Conservation (phyloP, 1,140 invertebrate species). For the Caenorhabditis brenneri region DNA sequence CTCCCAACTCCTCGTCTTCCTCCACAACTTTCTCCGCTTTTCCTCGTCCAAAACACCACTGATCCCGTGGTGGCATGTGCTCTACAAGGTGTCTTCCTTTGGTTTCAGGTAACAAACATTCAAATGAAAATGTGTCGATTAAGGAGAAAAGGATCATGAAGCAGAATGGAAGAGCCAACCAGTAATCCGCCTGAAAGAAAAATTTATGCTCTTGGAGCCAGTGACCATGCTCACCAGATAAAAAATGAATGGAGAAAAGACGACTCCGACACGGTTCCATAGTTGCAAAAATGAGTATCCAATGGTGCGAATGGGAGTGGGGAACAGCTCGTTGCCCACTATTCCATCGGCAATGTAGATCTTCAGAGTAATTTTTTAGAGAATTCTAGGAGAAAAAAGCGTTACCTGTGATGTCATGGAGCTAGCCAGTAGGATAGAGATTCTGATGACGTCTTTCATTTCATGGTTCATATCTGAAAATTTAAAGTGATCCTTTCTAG, state of each 20-base stretch:
- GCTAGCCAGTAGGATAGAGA: constrained; percentile 33
- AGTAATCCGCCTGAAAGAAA: constrained; percentile 55
- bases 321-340: constrained; percentile 49
- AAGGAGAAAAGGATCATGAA: constrained; percentile 39
- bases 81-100: constrained; percentile 50
- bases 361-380: too few relatives aligned
- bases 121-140: constrained; percentile 47
- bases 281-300: constrained; percentile 49
- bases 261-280: constrained; percentile 49
- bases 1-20: not conserved
- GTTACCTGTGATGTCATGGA: constrained; percentile 48
- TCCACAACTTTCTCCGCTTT: not conserved
- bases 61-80: constrained; percentile 48
- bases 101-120: constrained; percentile 50
- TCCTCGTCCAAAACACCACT: constrained; percentile 13
- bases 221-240: constrained; percentile 52
- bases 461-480: constrained; percentile 36
- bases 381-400: not conserved
- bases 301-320: constrained; percentile 54
- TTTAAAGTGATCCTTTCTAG: too few relatives aligned
- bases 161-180: constrained; percentile 50
- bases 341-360: constrained; percentile 58
- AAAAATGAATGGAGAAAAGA: constrained; percentile 51
- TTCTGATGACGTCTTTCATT: constrained; percentile 37
- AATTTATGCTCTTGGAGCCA: too few relatives aligned